These are phyloP conservation scores for Arctia plantaginis DNA, from an alignment of 2,888 invertebrate species.

Conservation along the genomic window DNA sequence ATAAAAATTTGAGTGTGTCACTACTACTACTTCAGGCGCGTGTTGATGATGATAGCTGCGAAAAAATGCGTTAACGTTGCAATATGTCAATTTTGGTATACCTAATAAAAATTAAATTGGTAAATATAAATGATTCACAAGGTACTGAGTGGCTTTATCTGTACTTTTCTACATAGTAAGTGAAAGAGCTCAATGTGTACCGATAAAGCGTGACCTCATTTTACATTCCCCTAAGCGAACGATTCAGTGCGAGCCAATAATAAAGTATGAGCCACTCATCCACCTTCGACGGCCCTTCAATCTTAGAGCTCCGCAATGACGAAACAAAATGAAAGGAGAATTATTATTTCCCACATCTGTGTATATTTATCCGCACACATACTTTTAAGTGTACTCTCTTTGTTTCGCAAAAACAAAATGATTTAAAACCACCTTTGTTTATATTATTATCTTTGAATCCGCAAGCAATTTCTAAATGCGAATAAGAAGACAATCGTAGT, in stretches of 20 bases:
- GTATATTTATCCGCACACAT: constrained; percentile 60
- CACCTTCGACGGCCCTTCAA: constrained; percentile 77
- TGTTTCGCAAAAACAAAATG: constrained; percentile 68
- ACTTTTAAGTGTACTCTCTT: constrained; percentile 62
- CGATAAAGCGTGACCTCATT: constrained; percentile 76
- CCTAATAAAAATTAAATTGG: neutral
- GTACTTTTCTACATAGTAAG: constrained; percentile 33
- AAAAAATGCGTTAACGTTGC: neutral
- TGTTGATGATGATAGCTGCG: neutral
- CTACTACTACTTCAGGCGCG: neutral
- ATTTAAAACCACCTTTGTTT: constrained; percentile 69
- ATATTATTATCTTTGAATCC: constrained; percentile 59
- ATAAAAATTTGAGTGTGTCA: neutral
- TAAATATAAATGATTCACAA: constrained; percentile 43
- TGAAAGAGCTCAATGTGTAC: constrained; percentile 43
- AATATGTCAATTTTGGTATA: neutral
- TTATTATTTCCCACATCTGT: constrained; percentile 77
- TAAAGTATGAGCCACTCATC: constrained; percentile 77
- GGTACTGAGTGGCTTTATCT: constrained; percentile 45
- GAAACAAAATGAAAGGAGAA: constrained; percentile 78
- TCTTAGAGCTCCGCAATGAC: constrained; percentile 76
- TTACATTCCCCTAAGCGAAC: constrained; percentile 70
- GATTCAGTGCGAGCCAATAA: constrained; percentile 80
- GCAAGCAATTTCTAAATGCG: constrained; percentile 50
- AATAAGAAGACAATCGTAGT: constrained; percentile 23